Base-by-base conservation (phyloP, 30 jellyfish, hydroid and myxozoan species). In the Hydractinia symbiolongicarpus region DNA sequence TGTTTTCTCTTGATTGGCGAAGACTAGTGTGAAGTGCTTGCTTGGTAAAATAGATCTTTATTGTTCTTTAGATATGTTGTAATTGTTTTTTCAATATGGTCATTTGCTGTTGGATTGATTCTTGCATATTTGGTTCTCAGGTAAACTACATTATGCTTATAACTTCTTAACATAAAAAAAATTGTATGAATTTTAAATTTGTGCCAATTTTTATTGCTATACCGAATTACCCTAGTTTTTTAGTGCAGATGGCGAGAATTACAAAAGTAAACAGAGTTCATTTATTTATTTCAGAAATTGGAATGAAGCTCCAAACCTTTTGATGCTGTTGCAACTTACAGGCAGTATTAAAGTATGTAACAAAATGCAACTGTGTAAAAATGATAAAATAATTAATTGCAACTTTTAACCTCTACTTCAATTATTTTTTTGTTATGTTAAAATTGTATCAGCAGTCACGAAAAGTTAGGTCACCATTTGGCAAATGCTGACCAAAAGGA, bases 61-160 rank as follows among this genome's bases (percentile, higher is more conserved):
- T 19, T 16, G 17, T 72, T 61, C 56, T 81, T 50, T 61, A 90
- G 97, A 67, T 90, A 90, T 78, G 95, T 86, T 50, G 86, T 90
- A 50, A 81, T 90, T 62, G 97, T 90, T 19, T 90, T 90, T 79
- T 72, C 95, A 53, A 78, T 90, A 11, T 90, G 97, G 97, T 82
- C 95, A 7, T 81, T 90, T 40, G 95, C 97, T 5, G 69, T 90
- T 51, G 97, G 97, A 75, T 79, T 90, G 14, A 94, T 89, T 44
- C 90, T 90, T 49, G 97, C 90, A n/a, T 86, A 77, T 19, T 81
- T 86, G 53, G 51, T 90, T 66, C 67, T 86, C 11, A 82, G 95
- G 97, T 90, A 75, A 56, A 60, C 17, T 8, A 71, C 80, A 71
- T 0, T 67, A 21, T 67, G 50, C 21, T 13, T 67, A 67, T 10